Base-by-base conservation (phyloP, 2,113 vertebrate species). In the Tamias sibiricus region DNA sequence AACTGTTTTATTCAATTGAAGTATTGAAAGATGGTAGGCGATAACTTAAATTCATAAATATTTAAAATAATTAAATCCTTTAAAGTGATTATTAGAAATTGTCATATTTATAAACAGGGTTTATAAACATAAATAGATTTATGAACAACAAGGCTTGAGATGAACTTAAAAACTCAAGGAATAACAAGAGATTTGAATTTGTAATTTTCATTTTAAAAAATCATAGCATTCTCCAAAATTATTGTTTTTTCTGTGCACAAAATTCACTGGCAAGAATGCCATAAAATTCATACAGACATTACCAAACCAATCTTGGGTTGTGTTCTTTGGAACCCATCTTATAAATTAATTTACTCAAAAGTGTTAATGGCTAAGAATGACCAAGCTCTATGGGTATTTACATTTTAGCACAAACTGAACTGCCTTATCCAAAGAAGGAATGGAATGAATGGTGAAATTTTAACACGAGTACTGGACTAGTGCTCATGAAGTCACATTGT, bases 121-220 rank as follows among this genome's bases (percentile, higher is more conserved):
- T 35, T 62, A 62, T 62, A 93, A 14, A 68, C 19, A 71, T 71
- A 37, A 30, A 10, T 9, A 82, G 42, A 37, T 57, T 92, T 52
- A 80, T 79, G 79, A 68, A 49, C 30, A 91, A 92, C 90, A 47
- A 83, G 16, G 13, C 52, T 93, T 62, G 49, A 89, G 19, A 64
- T 89, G 22, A 91, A 89, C 35, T 96, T 71, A 47, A 72, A 95
- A 85, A 47, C 9, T 87, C 16, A 59, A 96, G 26, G 8, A 40
- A 69, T 80, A 87, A 32, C 7, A 91, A 95, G 2, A 4, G 26
- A 68, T 93, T 74, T 95, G 32, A 91, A 86, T 85, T 79, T 79
- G 30, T 62, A 77, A 37, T 69, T 95, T 91, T 88, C 40, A 59
- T 57, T 75, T 57, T 40, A 47, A 77, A 91, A 82, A 62, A n/a